A percentile compares a stretch with the other conserved stretches of the same genome.
Conservation (phyloP, 1,140 invertebrate species). For the Zaprionus lachaisei region DNA sequence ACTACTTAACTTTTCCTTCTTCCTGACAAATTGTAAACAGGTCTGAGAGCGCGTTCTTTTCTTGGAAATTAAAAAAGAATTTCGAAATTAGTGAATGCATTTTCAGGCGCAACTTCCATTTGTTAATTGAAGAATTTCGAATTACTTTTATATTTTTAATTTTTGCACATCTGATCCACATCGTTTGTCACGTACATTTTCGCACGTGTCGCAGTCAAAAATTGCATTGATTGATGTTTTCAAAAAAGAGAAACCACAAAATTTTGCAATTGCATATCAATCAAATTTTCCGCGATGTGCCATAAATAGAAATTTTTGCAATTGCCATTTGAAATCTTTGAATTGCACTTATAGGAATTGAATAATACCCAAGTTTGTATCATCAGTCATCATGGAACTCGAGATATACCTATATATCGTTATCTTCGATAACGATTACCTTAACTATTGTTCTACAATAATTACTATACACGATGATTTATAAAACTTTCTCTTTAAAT, state of each 20-base stretch:
- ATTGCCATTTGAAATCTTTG: not conserved
- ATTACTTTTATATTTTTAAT: slow-evolving; percentile 11
- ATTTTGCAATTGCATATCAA: slow-evolving; percentile 56
- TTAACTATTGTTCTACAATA: too few relatives aligned
- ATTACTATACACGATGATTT: too few relatives aligned
- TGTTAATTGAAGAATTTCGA: slow-evolving; percentile 54
- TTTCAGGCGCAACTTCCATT: not conserved
- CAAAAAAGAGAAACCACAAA: slow-evolving; percentile 1
- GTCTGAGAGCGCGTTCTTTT: not conserved
- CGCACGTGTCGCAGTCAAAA: slow-evolving; percentile 54
- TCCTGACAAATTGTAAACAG: slow-evolving; percentile 29
- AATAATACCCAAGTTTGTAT: not conserved
- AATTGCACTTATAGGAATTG: slow-evolving; percentile 8
- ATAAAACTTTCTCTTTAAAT: too few relatives aligned
- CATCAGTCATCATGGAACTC: not conserved
- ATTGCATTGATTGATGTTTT: slow-evolving; percentile 56
- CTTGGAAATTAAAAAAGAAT: slow-evolving; percentile 16
- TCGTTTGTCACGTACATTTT: slow-evolving; percentile 51
- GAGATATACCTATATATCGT: not conserved
- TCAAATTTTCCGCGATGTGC: slow-evolving; percentile 56
- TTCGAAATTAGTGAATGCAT: not conserved
- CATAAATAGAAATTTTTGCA: slow-evolving; percentile 3
- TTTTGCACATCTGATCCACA: slow-evolving; percentile 52
- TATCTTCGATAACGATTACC: too few relatives aligned
- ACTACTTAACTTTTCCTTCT: slow-evolving; percentile 17